A percentile compares a stretch with the other conserved stretches of the same genome.
phyloP scores from a whole-genome alignment of 2,888 invertebrate genomes.

The Heliconius hortense region DNA sequence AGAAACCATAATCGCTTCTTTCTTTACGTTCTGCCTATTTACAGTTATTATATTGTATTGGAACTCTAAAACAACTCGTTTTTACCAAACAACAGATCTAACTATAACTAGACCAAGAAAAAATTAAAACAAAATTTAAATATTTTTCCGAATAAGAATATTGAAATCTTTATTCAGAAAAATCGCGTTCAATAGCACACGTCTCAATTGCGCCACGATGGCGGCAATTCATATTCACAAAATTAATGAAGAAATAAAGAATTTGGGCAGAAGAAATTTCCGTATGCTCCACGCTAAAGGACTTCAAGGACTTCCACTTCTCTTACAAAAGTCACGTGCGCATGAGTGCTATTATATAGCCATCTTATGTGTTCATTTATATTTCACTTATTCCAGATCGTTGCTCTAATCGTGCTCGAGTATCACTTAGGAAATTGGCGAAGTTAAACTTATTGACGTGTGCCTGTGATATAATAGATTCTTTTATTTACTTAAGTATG shows the following conservation, averaged over 20 bases:
- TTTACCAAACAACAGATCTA: background rate
- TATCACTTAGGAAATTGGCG: slow-evolving; percentile 35
- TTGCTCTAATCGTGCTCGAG: slow-evolving; percentile 34
- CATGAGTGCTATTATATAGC: slow-evolving; percentile 54
- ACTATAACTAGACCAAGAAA: background rate
- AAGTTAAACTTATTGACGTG: slow-evolving; percentile 38
- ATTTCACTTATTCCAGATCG: slow-evolving; percentile 40
- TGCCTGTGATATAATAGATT: slow-evolving; percentile 31
- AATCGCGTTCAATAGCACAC: background rate
- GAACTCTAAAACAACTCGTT: background rate
- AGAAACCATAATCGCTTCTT: no score
- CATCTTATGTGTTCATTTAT: slow-evolving; percentile 49
- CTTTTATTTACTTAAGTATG: slow-evolving; percentile 12
- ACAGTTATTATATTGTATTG: no score
- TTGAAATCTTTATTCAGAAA: background rate
- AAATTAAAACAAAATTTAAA: background rate
- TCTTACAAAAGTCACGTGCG: slow-evolving; percentile 64
- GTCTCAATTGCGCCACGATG: background rate
- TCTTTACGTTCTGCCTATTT: background rate
- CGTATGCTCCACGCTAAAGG: slow-evolving; percentile 57
- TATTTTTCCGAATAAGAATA: background rate
- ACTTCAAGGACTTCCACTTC: slow-evolving; percentile 38
- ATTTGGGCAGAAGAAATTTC: slow-evolving; percentile 33
- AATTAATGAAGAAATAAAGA: slow-evolving; percentile 3
- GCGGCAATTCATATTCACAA: slow-evolving; percentile 3